Conservation (phyloP, 2,888 invertebrate genomes). For the Carpatolechia fugitivella region DNA sequence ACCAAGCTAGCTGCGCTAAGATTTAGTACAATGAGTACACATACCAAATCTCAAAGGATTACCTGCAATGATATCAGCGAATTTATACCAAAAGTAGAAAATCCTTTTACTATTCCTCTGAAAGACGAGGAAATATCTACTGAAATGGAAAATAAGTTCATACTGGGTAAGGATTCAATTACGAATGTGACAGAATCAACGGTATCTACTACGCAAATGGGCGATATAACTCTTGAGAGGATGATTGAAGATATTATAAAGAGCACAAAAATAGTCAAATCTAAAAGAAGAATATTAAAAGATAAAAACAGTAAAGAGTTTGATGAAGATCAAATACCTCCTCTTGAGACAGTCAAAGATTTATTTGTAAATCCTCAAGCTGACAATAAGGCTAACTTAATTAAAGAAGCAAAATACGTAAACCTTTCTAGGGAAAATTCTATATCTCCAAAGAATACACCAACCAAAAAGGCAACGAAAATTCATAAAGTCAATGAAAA, state of each 20-base stretch:
- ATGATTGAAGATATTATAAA: slow-evolving; percentile 82
- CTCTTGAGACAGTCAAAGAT: slow-evolving; percentile 54
- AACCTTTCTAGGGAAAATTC: slow-evolving; percentile 69
- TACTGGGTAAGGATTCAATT: slow-evolving; percentile 57
- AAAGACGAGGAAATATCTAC: slow-evolving; percentile 69
- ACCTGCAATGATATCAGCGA: slow-evolving; percentile 66
- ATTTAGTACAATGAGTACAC: slow-evolving; percentile 74
- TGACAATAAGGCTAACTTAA: slow-evolving; percentile 62
- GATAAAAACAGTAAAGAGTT: slow-evolving; percentile 34
- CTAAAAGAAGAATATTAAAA: slow-evolving; percentile 57
- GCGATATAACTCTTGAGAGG: slow-evolving; percentile 75
- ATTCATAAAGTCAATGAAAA: slow-evolving; percentile 59
- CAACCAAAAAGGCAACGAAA: slow-evolving; percentile 55
- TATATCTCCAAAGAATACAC: slow-evolving; percentile 61
- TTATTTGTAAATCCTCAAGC: slow-evolving; percentile 66
- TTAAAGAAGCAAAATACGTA: slow-evolving; percentile 68
- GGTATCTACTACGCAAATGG: slow-evolving; percentile 75
- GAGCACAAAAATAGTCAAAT: slow-evolving; percentile 74
- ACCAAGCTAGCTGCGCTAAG: slow-evolving; percentile 78
- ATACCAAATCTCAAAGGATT: slow-evolving; percentile 54
- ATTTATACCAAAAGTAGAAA: slow-evolving; percentile 73
- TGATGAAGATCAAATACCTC: slow-evolving; percentile 50
- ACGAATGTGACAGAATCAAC: slow-evolving; percentile 62
- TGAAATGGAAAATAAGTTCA: slow-evolving; percentile 75
- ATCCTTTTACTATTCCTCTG: slow-evolving; percentile 56